Conservation (phyloP, 2,888 invertebrate species). For the Glomeris marginata region DNA sequence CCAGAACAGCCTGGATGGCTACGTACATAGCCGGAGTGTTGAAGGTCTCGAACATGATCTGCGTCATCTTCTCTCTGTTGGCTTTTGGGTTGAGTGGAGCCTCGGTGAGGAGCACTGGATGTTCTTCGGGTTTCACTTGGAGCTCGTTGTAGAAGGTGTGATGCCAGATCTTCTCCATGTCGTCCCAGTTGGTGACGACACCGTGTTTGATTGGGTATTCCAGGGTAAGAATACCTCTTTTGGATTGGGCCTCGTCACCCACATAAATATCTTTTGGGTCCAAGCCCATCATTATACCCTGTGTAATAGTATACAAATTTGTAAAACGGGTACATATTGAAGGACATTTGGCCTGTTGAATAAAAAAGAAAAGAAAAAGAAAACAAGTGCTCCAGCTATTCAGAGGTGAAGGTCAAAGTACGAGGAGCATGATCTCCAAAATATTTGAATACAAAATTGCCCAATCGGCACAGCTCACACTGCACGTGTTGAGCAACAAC, state of each 20-base stretch:
- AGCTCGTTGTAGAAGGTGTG: conserved; percentile 34
- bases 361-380: no score
- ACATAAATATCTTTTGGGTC: conserved; percentile 95
- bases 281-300: conserved; percentile 79
- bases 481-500: no score
- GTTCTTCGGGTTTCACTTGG: conserved; percentile 34
- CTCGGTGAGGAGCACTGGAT: conserved; percentile 69
- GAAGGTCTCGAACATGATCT: conserved; percentile 62
- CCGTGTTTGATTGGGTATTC: conserved; percentile 41
- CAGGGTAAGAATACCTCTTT: conserved; percentile 38
- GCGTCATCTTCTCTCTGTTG: conserved; percentile 85
- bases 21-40: conserved; percentile 72
- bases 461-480: no score
- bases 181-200: conserved; percentile 38
- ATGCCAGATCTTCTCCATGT: conserved; percentile 36
- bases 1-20: conserved; percentile 83
- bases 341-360: neutral
- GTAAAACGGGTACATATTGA: neutral
- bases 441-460: no score
- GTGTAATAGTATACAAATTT: neutral
- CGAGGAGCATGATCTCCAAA: no score
- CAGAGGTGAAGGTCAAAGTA: no score
- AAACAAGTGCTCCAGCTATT: no score
- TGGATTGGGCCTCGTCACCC: conserved; percentile 91
- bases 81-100: conserved; percentile 84